Evolutionary conservation across 2,797 vertebrate species (phyloP).

Genomic region (Scarus forsteni): DNA sequence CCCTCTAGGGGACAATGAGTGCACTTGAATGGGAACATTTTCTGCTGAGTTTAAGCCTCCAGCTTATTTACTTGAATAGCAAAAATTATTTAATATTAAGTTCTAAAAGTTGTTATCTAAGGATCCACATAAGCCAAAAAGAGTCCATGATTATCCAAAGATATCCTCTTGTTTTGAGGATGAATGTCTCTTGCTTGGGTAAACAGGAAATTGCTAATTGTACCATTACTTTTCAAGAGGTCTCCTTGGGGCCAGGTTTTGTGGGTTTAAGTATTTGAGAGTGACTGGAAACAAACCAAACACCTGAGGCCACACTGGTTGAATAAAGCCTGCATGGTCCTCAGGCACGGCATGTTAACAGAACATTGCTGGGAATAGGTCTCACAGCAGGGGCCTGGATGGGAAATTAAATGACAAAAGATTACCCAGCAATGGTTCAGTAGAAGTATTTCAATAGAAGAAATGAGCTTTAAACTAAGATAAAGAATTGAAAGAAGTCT

Average conservation of each 20-base stretch:
- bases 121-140: conserved; percentile 12
- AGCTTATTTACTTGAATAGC: not conserved
- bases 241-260: conserved; percentile 45
- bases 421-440: conserved; percentile 30
- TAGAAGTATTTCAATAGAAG: conserved; percentile 26
- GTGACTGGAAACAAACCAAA: conserved; percentile 66
- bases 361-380: conserved; percentile 38
- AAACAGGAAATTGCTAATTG: conserved; percentile 54
- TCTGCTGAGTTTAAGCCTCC: not conserved
- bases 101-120: conserved; percentile 2
- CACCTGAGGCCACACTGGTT: conserved; percentile 69
- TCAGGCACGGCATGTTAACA: conserved; percentile 21
- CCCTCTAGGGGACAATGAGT: conserved; percentile 68
- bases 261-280: conserved; percentile 42
- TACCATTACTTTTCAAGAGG: conserved; percentile 47
- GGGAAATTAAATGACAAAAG: conserved; percentile 40
- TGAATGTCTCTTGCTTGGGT: conserved; percentile 24
- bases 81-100: conserved; percentile 10
- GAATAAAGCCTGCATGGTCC: conserved; percentile 32
- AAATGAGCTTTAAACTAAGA: conserved; percentile 23
- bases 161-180: conserved; percentile 33
- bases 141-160: conserved; percentile 9
- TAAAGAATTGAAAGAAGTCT: conserved; percentile 18
- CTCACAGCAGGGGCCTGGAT: conserved; percentile 24
- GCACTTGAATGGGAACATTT: conserved; percentile 2